phyloP scores from a whole-genome alignment of 2,113 vertebrate species.

The Rhinoderma darwinii region DNA sequence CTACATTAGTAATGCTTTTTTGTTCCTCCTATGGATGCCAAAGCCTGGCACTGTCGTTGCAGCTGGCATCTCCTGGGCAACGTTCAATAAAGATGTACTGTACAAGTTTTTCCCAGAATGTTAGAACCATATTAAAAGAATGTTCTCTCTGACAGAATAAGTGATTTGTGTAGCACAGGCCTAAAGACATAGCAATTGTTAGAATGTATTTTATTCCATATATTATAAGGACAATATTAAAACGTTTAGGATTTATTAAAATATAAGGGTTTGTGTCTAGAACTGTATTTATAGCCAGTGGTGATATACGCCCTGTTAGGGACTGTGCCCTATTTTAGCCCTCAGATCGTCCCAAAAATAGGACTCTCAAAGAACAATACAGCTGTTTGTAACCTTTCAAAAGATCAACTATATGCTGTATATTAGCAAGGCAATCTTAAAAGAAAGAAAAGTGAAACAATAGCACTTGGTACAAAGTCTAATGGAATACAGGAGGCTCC shows the following conservation, averaged over 20 bases:
- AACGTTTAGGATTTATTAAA: not conserved
- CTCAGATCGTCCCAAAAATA: too few relatives aligned
- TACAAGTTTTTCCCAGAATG: conserved; percentile 2
- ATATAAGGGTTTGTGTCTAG: not conserved
- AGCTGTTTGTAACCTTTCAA: too few relatives aligned
- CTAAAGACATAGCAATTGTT: not conserved
- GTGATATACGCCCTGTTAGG: too few relatives aligned
- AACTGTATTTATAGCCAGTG: too few relatives aligned
- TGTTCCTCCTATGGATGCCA: conserved; percentile 48
- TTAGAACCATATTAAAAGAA: conserved; percentile 11
- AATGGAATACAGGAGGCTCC: too few relatives aligned
- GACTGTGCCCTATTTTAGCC: too few relatives aligned
- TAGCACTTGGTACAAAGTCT: too few relatives aligned
- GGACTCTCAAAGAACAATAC: too few relatives aligned
- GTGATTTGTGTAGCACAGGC: not conserved
- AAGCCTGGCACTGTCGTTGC: conserved; percentile 13
- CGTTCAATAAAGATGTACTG: conserved; percentile 47
- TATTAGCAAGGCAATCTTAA: too few relatives aligned
- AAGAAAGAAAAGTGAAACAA: too few relatives aligned
- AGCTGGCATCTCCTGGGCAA: conserved; percentile 43
- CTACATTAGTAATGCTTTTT: conserved; percentile 45
- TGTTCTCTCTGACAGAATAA: not conserved
- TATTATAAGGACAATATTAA: not conserved
- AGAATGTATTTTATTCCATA: not conserved
- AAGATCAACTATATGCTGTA: too few relatives aligned